Evolutionary conservation across 2,113 vertebrate genomes (phyloP).

Genomic region (Sitta europaea): DNA sequence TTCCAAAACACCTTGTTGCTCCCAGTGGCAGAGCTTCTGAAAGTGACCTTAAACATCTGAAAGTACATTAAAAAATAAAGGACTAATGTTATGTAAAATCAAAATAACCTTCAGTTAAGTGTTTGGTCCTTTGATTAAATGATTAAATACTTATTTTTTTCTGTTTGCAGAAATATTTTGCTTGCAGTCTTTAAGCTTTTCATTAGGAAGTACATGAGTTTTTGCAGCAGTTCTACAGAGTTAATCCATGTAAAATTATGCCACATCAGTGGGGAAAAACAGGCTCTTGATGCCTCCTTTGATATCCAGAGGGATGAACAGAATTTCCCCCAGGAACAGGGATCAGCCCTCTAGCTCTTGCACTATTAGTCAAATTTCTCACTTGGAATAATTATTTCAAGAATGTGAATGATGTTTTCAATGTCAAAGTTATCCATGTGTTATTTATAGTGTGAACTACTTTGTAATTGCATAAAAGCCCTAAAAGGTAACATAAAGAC

Average conservation of each 20-base stretch:
- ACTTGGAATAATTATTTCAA: not conserved
- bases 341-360: not conserved
- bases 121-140: not conserved
- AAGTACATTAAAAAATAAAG: not conserved
- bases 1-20: not conserved
- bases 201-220: not conserved
- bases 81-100: not conserved
- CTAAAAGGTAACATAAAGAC: not conserved
- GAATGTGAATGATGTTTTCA: not conserved
- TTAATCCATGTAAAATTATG: not conserved
- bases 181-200: not conserved
- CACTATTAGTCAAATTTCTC: not conserved
- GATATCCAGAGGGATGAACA: not conserved
- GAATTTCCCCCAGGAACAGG: not conserved
- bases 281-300: not conserved
- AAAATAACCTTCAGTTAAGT: not conserved
- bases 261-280: not conserved
- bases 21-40: not conserved
- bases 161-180: not conserved
- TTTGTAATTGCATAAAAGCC: not conserved
- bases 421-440: not conserved
- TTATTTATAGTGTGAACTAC: not conserved
- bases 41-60: not conserved
- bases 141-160: not conserved
- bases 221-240: not conserved